phyloP scores from a whole-genome alignment of 2,888 invertebrate genomes.

The Eupsilia transversa region DNA sequence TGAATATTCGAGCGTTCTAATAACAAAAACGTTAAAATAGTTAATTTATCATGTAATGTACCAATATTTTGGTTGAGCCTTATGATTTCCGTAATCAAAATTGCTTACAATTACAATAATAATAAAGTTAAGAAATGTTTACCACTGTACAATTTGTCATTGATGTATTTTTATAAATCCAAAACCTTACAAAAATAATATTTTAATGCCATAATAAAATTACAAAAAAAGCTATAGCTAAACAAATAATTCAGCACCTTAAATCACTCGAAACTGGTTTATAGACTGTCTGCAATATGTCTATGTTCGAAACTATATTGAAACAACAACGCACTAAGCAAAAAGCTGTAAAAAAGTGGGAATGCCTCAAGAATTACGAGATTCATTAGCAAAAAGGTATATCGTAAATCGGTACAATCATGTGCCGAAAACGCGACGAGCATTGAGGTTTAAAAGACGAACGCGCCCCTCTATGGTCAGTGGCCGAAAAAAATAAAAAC shows the following conservation, averaged over 20 bases:
- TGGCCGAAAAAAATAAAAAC: constrained; percentile 71
- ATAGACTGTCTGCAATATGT: neutral
- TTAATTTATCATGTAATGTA: neutral
- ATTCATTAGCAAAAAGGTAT: constrained; percentile 84
- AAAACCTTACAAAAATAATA: neutral
- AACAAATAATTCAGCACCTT: neutral
- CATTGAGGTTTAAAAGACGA: constrained; percentile 79
- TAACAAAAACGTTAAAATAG: neutral
- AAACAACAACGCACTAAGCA: constrained; percentile 35
- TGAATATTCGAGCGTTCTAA: constrained; percentile 14
- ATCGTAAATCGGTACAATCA: constrained; percentile 86
- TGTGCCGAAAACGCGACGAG: constrained; percentile 83
- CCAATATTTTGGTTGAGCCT: neutral
- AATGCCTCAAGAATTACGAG: constrained; percentile 73
- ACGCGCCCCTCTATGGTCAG: constrained; percentile 74
- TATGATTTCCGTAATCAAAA: neutral
- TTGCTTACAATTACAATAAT: neutral
- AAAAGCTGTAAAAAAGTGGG: constrained; percentile 44
- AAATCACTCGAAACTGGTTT: neutral
- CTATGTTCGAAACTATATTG: constrained; percentile 21
- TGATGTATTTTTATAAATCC: neutral
- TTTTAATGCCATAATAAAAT: neutral
- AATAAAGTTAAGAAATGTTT: too few species aligned
- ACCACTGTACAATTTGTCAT: neutral
- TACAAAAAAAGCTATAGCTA: neutral